Evolutionary conservation across 2,113 vertebrate species (phyloP).

Genomic region (Dolichallabes microphthalmus): DNA sequence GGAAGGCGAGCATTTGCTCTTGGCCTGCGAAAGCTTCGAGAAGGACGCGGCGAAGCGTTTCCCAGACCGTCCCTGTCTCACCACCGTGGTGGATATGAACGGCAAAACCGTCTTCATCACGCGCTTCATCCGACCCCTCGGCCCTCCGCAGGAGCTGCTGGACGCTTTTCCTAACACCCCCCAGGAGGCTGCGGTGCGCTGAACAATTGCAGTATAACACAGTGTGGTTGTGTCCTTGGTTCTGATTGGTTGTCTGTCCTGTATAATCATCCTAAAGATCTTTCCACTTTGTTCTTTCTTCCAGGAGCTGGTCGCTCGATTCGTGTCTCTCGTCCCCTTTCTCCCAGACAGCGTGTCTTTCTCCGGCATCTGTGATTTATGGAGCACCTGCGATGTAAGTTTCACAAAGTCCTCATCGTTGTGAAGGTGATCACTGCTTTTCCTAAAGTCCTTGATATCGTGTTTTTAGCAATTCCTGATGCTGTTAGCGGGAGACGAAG

Average conservation of each 20-base stretch:
- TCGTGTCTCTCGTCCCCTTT: conserved; percentile 90
- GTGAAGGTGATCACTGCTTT: background rate
- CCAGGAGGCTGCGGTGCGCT: conserved; percentile 71
- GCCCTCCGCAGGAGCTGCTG: conserved; percentile 86
- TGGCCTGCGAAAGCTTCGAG: conserved; percentile 83
- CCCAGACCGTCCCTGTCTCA: conserved; percentile 82
- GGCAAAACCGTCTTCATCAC: conserved; percentile 91
- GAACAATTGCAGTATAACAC: background rate
- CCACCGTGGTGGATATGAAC: conserved; percentile 84
- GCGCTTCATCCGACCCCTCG: conserved; percentile 84
- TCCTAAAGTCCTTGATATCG: background rate
- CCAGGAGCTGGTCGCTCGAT: conserved; percentile 85
- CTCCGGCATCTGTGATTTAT: conserved; percentile 85
- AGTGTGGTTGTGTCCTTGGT: background rate
- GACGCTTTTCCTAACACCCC: conserved; percentile 66
- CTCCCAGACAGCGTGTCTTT: conserved; percentile 89
- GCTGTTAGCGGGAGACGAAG: conserved; percentile 92
- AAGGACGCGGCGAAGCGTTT: conserved; percentile 75
- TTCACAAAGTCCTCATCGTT: background rate
- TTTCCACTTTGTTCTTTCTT: background rate
- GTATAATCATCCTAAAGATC: background rate
- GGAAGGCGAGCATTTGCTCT: conserved; percentile 87
- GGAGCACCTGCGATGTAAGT: conserved; percentile 94
- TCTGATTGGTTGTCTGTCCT: no score
- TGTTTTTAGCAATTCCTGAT: conserved; percentile 88